Base-by-base conservation (phyloP, 1,140 invertebrate genomes). In the Linepithema humile region DNA sequence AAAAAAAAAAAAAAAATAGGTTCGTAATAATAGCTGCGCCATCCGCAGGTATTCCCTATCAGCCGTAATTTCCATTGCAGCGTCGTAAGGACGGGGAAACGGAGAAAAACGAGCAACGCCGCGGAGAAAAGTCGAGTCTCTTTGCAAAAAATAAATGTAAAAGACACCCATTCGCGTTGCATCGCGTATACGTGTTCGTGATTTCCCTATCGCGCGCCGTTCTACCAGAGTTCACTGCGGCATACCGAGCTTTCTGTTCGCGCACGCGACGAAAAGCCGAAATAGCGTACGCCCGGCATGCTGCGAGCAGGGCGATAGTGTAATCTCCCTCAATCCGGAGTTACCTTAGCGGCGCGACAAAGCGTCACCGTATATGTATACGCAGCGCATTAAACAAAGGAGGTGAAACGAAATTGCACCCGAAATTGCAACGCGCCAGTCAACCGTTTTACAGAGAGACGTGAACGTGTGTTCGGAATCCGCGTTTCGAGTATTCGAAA, bases 241-340 rank as follows among this genome's bases (percentile, higher is more conserved):
- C 20, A 9, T 69, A 55, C 38, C 62, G 48, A 23, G 26, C 20
- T 12, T 70, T 69, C 35, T 55, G 35, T 26, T 43, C 75, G 59
- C 20, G 60, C 60, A 38, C 43, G 74, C 35, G 64, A 80, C 64
- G 64, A 57, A 69, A 80, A 69, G 64, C 64, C 64, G 64, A 43
- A 70, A 53, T 50, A 35, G 64, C 60, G 32, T 77, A 60, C 55
- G 38, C 23, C 38, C 12, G 59, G 60, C 23, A 35, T 55, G 35
- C 75, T 70, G 75, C 64, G 38, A 69, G n/a, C 45, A 45, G 23
- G 35, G n/a, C 48, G 75, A 83, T 70, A 84, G 75, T 78, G 73
- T 84, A 78, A 86, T 84, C 85, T 84, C 57, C 1, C 55, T 69
- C 64, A 17, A 69, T 55, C 35, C 75, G 38, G 43, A 45, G 75